A percentile compares a stretch with the other conserved stretches of the same genome.
Evolutionary conservation across 2,113 vertebrate genomes (phyloP).

Genomic region (Indicator indicator): DNA sequence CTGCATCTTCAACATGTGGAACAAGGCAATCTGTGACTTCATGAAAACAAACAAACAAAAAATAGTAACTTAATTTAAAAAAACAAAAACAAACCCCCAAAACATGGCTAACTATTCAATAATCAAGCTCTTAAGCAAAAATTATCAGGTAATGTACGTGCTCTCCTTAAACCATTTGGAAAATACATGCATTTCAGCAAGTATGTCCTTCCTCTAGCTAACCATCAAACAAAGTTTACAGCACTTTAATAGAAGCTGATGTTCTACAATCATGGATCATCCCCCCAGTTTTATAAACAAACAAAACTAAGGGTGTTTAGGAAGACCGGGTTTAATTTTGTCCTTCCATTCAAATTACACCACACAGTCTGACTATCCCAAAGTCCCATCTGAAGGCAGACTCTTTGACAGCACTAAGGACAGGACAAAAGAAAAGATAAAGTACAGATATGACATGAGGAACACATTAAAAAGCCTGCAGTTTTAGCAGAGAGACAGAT

Average conservation of each 20-base stretch:
- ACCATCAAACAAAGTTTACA: neutral
- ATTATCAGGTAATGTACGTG: neutral
- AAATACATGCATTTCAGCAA: constrained; percentile 26
- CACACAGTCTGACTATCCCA: neutral
- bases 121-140: constrained; percentile 34
- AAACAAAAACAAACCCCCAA: neutral
- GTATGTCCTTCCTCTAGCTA: neutral
- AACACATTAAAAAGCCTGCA: constrained; percentile 1
- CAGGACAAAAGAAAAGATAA: neutral
- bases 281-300: neutral
- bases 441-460: neutral
- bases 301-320: neutral
- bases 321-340: neutral
- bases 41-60: neutral
- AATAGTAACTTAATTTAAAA: constrained; percentile 28
- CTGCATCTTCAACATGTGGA: constrained; percentile 85
- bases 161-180: neutral
- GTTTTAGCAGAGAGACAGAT: neutral
- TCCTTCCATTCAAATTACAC: neutral
- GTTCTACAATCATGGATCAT: neutral
- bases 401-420: constrained; percentile 13
- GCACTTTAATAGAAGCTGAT: neutral
- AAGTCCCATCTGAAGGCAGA: neutral
- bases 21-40: constrained; percentile 81
- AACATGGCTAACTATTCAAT: neutral